Base-by-base conservation (phyloP, 2,888 invertebrate species). In the Hermaeophaga mercurialis region DNA sequence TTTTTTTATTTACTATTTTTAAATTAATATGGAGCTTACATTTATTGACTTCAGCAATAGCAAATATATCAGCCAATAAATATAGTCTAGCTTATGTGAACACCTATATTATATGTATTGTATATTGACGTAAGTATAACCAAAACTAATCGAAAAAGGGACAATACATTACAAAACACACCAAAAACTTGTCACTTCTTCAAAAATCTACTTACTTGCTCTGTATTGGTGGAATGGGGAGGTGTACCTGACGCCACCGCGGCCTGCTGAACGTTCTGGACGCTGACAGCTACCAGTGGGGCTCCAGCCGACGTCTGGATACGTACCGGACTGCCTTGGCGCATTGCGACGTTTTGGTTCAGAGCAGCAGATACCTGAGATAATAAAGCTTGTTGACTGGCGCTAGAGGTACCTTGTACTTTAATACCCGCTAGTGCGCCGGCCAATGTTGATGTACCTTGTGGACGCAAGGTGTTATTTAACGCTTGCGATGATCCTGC, bases 251-350 rank as follows among this genome's bases (percentile, higher is more conserved):
- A 7, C 9, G 31, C 34, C 61, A 66, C 28, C 3, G 52, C 11
- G 4, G 44, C 41, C 26, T 78, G 70, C 46, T 67, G 68, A 24
- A 68, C 63, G 50, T 65, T 67, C 61, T 84, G 84, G 6, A 84
- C 82, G 9, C 82, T 79, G 12, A 86, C 85, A 3, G 84, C 81
- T 6, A 86, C 79, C 18, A 84, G 73, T 24, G 83, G 82, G 5
- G 81, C 79, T 28, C 80, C 50, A 75, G 76, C 47, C 73, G 46
- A 77, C 68, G 52, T 80, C 79, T 15, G 84, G 80, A 72, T 85
- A 82, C 60, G 85, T 1, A 78, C 46, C 83, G 80, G 18, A 86
- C 85, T 55, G 84, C 86, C 80, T 65, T 83, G 83, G 1, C 83
- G 74, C 24, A 78, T 75, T 8, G 52, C 34, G 14, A 76, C 73